These are phyloP conservation scores for Sterna hirundo DNA, from an alignment of 2,113 vertebrate species.

Conservation along the genomic window DNA sequence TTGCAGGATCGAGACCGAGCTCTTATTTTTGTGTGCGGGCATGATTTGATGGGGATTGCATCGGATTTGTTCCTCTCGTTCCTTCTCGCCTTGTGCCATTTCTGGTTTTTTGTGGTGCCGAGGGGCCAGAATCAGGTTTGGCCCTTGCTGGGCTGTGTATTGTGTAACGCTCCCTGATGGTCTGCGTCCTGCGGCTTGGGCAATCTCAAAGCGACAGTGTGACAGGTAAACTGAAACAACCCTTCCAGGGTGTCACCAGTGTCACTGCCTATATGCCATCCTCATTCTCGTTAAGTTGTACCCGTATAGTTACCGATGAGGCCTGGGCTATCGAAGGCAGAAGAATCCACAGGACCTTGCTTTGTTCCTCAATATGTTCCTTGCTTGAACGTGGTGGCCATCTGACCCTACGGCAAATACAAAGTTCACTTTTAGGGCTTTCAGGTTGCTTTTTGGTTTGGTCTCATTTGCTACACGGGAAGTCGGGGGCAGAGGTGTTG, in stretches of 20 bases:
- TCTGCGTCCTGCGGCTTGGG: not conserved
- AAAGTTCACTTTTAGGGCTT: not conserved
- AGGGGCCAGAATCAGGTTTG: not conserved
- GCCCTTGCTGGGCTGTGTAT: not conserved
- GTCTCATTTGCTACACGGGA: not conserved
- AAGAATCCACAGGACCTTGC: not conserved
- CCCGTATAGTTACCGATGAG: accelerated
- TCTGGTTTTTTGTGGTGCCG: not conserved
- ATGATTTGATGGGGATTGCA: not conserved
- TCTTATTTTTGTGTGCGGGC: not conserved
- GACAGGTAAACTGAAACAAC: not conserved
- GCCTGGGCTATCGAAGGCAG: not conserved
- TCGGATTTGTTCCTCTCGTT: not conserved
- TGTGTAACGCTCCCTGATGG: not conserved
- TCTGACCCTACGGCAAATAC: not conserved
- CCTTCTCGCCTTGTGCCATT: not conserved
- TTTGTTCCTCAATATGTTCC: not conserved
- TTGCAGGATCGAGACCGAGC: not conserved
- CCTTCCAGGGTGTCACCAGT: not conserved
- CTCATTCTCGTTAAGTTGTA: not conserved
- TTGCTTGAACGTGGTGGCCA: not conserved
- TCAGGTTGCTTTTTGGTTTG: not conserved
- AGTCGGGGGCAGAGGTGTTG: not conserved
- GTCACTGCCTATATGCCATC: not conserved
- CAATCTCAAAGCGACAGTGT: not conserved